These are phyloP conservation scores for Crotalus helleri DNA, from an alignment of 2,113 vertebrate genomes.

Conservation along the genomic window DNA sequence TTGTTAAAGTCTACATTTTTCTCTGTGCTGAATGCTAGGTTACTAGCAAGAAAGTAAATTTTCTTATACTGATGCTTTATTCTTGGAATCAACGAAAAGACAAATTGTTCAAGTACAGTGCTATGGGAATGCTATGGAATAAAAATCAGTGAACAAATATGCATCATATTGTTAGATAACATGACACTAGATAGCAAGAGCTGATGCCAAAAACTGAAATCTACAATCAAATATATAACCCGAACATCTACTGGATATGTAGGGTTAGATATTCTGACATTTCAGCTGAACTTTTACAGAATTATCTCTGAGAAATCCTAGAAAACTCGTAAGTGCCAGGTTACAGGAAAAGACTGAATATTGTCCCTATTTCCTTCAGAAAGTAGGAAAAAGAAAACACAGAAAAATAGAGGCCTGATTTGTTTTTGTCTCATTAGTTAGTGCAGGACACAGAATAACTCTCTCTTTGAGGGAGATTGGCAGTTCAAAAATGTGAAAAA, in stretches of 20 bases:
- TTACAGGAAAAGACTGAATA: neutral
- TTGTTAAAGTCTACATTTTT: slow-evolving; percentile 19
- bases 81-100: neutral
- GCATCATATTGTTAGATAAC: neutral
- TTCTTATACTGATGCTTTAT: neutral
- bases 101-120: neutral
- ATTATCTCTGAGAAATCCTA: neutral
- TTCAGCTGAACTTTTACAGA: neutral
- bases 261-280: neutral
- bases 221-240: neutral
- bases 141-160: neutral
- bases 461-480: neutral
- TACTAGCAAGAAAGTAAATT: slow-evolving; percentile 4
- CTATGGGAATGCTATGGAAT: neutral
- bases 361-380: neutral
- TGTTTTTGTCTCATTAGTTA: neutral
- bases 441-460: neutral
- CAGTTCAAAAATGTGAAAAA: neutral
- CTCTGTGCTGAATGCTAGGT: slow-evolving; percentile 2
- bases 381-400: neutral
- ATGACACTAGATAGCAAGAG: neutral
- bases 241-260: neutral
- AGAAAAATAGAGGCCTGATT: neutral
- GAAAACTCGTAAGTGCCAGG: neutral
- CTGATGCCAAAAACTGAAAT: neutral